Conservation (phyloP, 2,888 invertebrate genomes). For the Hypercompe scribonia region DNA sequence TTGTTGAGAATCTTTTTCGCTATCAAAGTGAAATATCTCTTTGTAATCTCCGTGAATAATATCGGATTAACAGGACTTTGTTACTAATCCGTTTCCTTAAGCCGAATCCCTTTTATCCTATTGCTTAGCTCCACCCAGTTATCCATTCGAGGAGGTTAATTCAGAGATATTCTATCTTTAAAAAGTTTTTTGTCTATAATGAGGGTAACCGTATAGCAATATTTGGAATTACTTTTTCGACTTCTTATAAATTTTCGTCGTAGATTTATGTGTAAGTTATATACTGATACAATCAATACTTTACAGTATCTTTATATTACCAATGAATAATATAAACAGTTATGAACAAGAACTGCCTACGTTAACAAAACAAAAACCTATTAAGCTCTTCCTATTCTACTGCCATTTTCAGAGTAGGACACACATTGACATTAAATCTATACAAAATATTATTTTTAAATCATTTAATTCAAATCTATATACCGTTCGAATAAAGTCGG, state of each 20-base stretch:
- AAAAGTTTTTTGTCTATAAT: slow-evolving; percentile 44
- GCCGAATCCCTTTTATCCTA: slow-evolving; percentile 69
- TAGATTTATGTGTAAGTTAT: neutral
- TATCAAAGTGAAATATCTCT: slow-evolving; percentile 75
- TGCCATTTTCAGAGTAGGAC: slow-evolving; percentile 8
- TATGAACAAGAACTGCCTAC: neutral
- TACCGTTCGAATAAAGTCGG: slow-evolving; percentile 37
- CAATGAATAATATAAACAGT: neutral
- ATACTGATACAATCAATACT: neutral
- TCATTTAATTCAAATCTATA: slow-evolving; percentile 40
- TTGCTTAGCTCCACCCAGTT: slow-evolving; percentile 52
- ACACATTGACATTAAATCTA: slow-evolving; percentile 14
- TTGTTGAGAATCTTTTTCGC: slow-evolving; percentile 63
- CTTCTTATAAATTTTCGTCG: neutral
- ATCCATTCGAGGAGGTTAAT: slow-evolving; percentile 58
- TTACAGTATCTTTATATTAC: neutral
- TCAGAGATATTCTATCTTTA: slow-evolving; percentile 44
- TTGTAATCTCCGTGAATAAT: slow-evolving; percentile 77
- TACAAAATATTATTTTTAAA: slow-evolving; percentile 19
- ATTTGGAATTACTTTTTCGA: slow-evolving; percentile 3
- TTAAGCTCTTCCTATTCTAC: slow-evolving; percentile 11
- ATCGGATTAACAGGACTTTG: slow-evolving; percentile 74
- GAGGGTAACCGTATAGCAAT: slow-evolving; percentile 28
- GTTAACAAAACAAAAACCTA: slow-evolving; percentile 10
- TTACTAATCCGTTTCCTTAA: slow-evolving; percentile 70